Evolutionary conservation across 2,113 vertebrate genomes (phyloP).

Genomic region (Colius striatus): DNA sequence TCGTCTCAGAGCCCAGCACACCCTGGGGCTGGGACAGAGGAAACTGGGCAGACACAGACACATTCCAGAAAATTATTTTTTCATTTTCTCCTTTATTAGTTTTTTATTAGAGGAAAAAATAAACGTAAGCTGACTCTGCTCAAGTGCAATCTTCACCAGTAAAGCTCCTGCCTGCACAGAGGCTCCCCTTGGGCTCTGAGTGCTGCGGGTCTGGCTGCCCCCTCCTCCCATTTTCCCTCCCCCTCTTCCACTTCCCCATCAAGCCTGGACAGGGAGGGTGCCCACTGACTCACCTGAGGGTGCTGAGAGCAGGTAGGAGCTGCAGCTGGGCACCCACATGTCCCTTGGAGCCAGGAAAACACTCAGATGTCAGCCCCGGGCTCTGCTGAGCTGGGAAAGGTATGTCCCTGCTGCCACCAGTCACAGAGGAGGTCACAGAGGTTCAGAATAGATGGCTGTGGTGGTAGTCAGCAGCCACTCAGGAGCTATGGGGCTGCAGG

Average conservation of each 20-base stretch:
- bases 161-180: background rate
- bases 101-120: slow-evolving; percentile 64
- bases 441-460: background rate
- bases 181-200: background rate
- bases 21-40: background rate
- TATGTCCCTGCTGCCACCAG: background rate
- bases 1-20: background rate
- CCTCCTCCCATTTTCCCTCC: accelerated
- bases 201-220: accelerated
- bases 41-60: slow-evolving; percentile 8
- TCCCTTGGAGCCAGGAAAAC: background rate
- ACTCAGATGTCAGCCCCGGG: background rate
- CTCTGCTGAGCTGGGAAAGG: background rate
- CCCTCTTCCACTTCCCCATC: too few relatives aligned
- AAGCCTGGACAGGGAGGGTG: background rate
- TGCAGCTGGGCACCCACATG: background rate
- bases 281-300: background rate
- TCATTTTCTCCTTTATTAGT: slow-evolving; percentile 71
- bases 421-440: background rate
- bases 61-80: slow-evolving; percentile 66
- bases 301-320: accelerated
- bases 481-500: background rate
- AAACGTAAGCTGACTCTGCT: background rate
- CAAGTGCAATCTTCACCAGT: background rate
- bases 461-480: background rate